Percentiles rank a stretch among this genome's conserved stretches.
These are phyloP conservation scores for Semicossyphus pulcher DNA, from an alignment of 2,113 vertebrate genomes.

Conservation along the genomic window DNA sequence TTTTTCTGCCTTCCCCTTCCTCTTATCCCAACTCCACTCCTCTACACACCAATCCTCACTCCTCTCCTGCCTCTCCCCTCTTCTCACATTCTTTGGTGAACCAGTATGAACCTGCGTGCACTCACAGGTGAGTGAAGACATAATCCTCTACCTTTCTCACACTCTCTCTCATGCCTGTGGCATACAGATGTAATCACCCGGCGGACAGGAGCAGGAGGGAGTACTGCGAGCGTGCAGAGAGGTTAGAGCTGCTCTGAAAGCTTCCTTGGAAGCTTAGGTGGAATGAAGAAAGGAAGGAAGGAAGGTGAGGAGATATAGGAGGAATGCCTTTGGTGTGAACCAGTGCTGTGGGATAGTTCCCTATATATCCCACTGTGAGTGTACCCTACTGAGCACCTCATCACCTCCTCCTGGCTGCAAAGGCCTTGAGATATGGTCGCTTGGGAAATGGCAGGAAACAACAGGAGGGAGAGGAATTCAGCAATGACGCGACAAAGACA, in stretches of 20 bases:
- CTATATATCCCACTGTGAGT: constrained; percentile 11
- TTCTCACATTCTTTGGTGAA: not conserved
- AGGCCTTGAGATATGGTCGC: constrained; percentile 5
- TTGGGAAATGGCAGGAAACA: constrained; percentile 41
- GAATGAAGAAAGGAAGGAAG: constrained; percentile 28
- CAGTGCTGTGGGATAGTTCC: constrained; percentile 25
- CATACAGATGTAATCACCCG: constrained; percentile 65
- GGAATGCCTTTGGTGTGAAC: constrained; percentile 41
- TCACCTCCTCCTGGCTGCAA: constrained; percentile 22
- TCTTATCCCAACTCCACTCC: not conserved
- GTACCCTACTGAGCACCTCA: constrained; percentile 35
- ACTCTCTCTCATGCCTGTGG: constrained; percentile 18
- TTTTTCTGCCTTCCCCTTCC: not conserved
- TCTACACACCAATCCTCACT: not conserved
- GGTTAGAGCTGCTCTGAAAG: constrained; percentile 37
- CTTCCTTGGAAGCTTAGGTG: constrained; percentile 40
- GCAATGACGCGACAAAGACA: not conserved
- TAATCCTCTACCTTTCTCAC: constrained; percentile 56
- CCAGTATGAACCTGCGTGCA: constrained; percentile 27
- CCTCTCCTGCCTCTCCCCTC: not conserved
- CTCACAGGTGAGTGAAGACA: constrained; percentile 30
- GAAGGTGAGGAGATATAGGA: constrained; percentile 19
- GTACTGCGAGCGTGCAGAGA: not conserved
- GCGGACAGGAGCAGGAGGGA: constrained; percentile 51
- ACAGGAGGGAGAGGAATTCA: not conserved